These are phyloP conservation scores for Sebastes cheni DNA, from an alignment of 2,797 vertebrate species.

Conservation along the genomic window DNA sequence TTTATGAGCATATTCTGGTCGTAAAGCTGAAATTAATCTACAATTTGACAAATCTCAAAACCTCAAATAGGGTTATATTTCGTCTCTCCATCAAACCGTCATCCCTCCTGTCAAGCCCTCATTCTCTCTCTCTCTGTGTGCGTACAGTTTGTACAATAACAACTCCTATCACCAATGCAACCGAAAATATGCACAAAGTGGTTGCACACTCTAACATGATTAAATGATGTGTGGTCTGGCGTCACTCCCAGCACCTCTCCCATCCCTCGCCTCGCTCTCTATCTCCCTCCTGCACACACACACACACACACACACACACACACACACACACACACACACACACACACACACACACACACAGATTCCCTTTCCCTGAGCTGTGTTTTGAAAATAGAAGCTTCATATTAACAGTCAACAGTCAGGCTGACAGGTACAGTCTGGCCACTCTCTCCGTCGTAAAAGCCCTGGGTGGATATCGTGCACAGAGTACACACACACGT, in stretches of 20 bases:
- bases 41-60: conserved; percentile 40
- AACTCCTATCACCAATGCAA: conserved; percentile 72
- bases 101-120: conserved; percentile 17
- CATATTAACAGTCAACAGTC: conserved; percentile 79
- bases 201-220: conserved; percentile 80
- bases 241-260: conserved; percentile 76
- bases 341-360: conserved; percentile 28
- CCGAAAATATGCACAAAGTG: conserved; percentile 73
- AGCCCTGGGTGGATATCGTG: conserved; percentile 22
- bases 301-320: conserved; percentile 40
- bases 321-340: conserved; percentile 44
- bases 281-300: conserved; percentile 35
- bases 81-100: conserved; percentile 29
- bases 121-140: neutral
- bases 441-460: conserved; percentile 39
- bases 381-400: conserved; percentile 78
- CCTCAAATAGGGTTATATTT: conserved; percentile 33
- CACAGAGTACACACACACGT: conserved; percentile 5
- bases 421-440: conserved; percentile 71
- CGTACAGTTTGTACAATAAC: conserved; percentile 66
- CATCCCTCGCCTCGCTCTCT: conserved; percentile 56
- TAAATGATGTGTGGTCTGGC: conserved; percentile 82
- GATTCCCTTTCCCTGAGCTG: conserved; percentile 65
- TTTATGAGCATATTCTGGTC: conserved; percentile 5
- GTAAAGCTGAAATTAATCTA: conserved; percentile 3